phyloP scores from a whole-genome alignment of 2,113 vertebrate species.

The Glareola pratincola region DNA sequence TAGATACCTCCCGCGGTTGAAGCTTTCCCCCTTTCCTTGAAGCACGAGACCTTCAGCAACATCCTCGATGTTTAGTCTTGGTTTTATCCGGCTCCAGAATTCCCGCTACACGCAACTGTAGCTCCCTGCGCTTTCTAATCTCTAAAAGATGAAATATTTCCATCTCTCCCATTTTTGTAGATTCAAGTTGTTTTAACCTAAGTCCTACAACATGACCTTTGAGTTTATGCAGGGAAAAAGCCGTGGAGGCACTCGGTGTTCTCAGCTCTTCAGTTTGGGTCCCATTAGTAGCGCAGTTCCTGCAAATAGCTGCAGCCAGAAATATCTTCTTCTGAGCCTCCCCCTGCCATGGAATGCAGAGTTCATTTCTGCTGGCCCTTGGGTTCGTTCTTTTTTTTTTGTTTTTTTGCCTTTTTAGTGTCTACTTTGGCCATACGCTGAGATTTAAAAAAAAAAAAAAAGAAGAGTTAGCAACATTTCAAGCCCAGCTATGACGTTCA shows the following conservation, averaged over 20 bases:
- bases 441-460: background rate
- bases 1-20: background rate
- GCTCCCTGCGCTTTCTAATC: background rate
- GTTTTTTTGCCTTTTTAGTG: background rate
- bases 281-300: background rate
- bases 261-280: background rate
- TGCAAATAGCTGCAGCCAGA: constrained; percentile 25
- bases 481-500: background rate
- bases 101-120: background rate
- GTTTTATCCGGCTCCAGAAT: background rate
- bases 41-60: background rate
- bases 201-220: background rate
- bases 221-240: background rate
- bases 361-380: background rate
- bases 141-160: background rate
- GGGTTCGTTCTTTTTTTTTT: background rate
- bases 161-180: background rate
- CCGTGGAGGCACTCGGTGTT: background rate
- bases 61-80: background rate
- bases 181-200: background rate
- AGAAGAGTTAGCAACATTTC: background rate
- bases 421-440: background rate
- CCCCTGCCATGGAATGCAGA: background rate
- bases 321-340: constrained; percentile 18
- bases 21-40: background rate